Evolutionary conservation across 1,140 invertebrate species (phyloP).

Genomic region (Hydropsyche tenuis): DNA sequence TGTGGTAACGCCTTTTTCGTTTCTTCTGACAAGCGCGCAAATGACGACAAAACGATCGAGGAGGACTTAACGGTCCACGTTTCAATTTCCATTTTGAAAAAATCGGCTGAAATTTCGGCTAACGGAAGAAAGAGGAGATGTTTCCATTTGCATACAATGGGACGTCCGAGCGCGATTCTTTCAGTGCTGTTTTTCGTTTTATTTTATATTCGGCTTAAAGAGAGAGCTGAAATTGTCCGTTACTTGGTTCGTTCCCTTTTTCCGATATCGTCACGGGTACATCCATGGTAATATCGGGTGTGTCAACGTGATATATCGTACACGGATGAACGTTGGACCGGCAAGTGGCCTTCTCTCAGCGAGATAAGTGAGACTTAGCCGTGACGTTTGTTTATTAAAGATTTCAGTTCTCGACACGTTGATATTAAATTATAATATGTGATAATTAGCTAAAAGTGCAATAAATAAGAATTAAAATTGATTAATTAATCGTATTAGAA

Average conservation of each 20-base stretch:
- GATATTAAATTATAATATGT: too few relatives aligned
- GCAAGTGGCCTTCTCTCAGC: not conserved
- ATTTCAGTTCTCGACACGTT: too few relatives aligned
- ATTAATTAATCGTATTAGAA: too few relatives aligned
- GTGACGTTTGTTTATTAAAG: not conserved
- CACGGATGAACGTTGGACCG: constrained; percentile 40
- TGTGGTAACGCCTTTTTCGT: constrained; percentile 32
- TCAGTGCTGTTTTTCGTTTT: constrained; percentile 29
- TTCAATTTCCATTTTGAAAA: too few relatives aligned
- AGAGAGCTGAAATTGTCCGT: constrained; percentile 45
- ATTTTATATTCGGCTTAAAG: not conserved
- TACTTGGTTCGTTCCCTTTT: constrained; percentile 48
- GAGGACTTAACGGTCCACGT: too few relatives aligned
- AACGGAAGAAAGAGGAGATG: not conserved
- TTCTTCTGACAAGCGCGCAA: constrained; percentile 19
- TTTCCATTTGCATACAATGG: constrained; percentile 48
- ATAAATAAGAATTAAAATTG: too few relatives aligned
- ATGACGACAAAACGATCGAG: constrained; percentile 19
- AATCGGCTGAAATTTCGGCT: too few relatives aligned
- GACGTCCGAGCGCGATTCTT: constrained; percentile 41
- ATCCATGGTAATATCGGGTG: constrained; percentile 49
- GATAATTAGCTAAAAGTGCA: too few relatives aligned
- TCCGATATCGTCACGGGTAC: constrained; percentile 46
- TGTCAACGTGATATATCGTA: constrained; percentile 50
- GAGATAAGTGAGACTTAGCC: not conserved